Evolutionary conservation across 2,888 invertebrate species (phyloP).

Genomic region (Lasioglossum morio): DNA sequence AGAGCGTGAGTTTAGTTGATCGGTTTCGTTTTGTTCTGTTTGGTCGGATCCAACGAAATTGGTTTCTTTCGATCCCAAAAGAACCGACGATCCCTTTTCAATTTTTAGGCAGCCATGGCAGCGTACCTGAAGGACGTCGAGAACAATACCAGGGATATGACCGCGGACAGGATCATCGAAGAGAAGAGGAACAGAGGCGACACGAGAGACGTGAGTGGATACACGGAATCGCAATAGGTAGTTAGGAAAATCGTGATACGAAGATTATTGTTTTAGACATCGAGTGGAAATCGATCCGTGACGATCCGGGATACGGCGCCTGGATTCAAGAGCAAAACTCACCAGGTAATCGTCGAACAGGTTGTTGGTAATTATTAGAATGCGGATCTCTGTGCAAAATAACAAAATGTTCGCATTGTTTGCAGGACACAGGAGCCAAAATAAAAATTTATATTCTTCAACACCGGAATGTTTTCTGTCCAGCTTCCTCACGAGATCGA

Average conservation of each 20-base stretch:
- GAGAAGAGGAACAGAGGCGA: constrained; percentile 73
- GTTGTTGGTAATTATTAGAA: too few relatives aligned
- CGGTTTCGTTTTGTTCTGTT: background rate
- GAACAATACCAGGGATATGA: constrained; percentile 82
- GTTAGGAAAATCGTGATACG: background rate
- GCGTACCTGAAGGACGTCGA: constrained; percentile 95
- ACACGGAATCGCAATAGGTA: background rate
- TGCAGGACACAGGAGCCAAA: too few relatives aligned
- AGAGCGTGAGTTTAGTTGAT: constrained; percentile 86
- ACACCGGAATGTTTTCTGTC: background rate
- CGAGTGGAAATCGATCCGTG: constrained; percentile 70
- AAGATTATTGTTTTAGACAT: constrained; percentile 20
- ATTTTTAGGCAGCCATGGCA: constrained; percentile 90
- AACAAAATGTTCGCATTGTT: too few relatives aligned
- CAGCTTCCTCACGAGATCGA: constrained; percentile 76
- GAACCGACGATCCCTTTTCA: background rate
- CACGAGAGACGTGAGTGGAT: constrained; percentile 45
- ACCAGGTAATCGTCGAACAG: constrained; percentile 36
- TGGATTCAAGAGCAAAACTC: constrained; percentile 63
- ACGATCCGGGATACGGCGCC: constrained; percentile 72
- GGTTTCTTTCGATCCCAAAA: background rate
- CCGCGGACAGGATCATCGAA: constrained; percentile 84
- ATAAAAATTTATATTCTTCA: too few relatives aligned
- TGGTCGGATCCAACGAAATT: too few relatives aligned
- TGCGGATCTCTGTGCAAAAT: too few relatives aligned